Conservation (phyloP, 1,140 invertebrate species). For the Galendromus occidentalis region DNA sequence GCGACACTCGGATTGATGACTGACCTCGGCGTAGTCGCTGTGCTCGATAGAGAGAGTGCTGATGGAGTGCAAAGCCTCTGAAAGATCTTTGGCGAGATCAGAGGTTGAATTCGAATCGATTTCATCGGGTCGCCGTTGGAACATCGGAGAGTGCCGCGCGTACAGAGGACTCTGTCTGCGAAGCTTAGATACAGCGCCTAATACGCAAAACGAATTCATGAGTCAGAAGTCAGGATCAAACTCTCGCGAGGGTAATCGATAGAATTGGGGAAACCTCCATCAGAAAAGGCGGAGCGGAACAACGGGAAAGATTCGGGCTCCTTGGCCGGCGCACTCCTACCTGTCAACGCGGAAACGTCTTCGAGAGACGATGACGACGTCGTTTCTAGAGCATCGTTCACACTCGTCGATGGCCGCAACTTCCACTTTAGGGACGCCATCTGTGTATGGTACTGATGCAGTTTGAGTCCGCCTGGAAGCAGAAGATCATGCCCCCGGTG, state of each 20-base stretch:
- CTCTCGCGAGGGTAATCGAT: too few relatives aligned
- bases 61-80: slow-evolving; percentile 4
- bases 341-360: not conserved
- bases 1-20: not conserved
- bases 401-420: not conserved
- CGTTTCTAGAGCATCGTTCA: not conserved
- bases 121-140: not conserved
- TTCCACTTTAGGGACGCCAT: slow-evolving; percentile 9
- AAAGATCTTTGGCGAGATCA: slow-evolving; percentile 5
- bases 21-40: not conserved
- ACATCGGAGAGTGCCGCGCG: not conserved
- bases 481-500: not conserved
- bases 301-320: too few relatives aligned
- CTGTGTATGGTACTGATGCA: slow-evolving; percentile 3
- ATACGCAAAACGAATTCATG: not conserved
- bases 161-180: slow-evolving; percentile 3
- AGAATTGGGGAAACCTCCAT: too few relatives aligned
- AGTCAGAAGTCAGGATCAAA: too few relatives aligned
- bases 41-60: slow-evolving; percentile 10
- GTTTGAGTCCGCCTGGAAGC: not conserved
- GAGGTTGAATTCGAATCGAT: not conserved
- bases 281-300: too few relatives aligned
- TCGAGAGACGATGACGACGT: slow-evolving; percentile 4
- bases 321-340: too few relatives aligned
- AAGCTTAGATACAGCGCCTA: not conserved